phyloP scores from a whole-genome alignment of 2,888 invertebrate species.

The Caenorhabditis sp. region DNA sequence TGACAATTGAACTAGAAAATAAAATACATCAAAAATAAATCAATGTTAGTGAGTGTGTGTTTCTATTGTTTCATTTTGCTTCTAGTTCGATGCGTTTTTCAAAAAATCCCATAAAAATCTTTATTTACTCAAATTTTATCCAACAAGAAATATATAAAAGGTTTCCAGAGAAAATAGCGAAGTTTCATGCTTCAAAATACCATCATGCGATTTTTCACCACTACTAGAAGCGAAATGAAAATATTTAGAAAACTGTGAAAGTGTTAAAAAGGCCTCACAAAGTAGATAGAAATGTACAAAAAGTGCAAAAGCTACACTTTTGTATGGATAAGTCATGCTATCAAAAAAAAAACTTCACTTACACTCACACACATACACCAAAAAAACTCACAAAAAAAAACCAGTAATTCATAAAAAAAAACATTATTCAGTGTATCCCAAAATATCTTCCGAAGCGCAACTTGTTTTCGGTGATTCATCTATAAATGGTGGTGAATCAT shows the following conservation, averaged over 20 bases:
- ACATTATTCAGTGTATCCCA: not conserved
- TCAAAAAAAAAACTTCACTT: not conserved
- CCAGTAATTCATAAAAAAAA: not conserved
- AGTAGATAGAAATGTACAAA: not conserved
- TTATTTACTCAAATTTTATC: not conserved
- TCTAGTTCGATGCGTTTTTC: slow-evolving; percentile 40
- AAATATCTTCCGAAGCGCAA: slow-evolving; percentile 25
- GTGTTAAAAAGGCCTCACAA: not conserved
- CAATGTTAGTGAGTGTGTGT: slow-evolving; percentile 6
- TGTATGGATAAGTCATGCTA: not conserved
- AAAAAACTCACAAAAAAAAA: not conserved
- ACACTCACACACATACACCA: not conserved
- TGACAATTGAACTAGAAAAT: not conserved
- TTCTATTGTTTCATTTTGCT: slow-evolving; percentile 31
- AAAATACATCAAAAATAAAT: slow-evolving; percentile 3
- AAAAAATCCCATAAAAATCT: slow-evolving; percentile 6
- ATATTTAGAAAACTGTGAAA: not conserved
- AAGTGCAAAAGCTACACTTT: not conserved
- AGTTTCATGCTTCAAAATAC: not conserved
- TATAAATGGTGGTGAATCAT: slow-evolving; percentile 58
- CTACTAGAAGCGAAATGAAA: slow-evolving; percentile 44
- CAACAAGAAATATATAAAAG: not conserved
- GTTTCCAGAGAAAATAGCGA: slow-evolving; percentile 26
- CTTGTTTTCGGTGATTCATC: slow-evolving; percentile 56
- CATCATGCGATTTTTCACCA: not conserved